Percentiles rank a stretch among this genome's conserved stretches.
Evolutionary conservation across 30 jellyfish, hydroid and myxozoan genomes (phyloP).

Genomic region (Hydra vulgaris): DNA sequence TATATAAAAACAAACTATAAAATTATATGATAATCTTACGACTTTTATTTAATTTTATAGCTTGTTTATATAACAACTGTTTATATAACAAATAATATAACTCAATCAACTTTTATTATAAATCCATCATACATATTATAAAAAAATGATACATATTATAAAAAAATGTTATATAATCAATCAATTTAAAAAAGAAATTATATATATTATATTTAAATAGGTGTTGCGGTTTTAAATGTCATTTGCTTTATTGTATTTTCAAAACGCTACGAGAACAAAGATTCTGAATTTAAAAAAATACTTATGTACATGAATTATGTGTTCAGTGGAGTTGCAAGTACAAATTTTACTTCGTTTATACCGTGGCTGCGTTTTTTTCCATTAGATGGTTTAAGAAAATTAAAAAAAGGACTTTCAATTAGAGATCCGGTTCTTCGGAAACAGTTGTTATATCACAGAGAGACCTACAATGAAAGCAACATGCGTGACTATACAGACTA

Average conservation of each 20-base stretch:
- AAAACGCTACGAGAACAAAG: conserved; percentile 48
- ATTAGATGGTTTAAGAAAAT: background rate
- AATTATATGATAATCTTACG: too few species aligned
- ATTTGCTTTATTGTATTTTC: conserved; percentile 61
- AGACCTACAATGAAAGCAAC: conserved; percentile 34
- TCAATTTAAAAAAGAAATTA: too few species aligned
- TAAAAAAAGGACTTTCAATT: conserved; percentile 2
- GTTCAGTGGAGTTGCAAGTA: conserved; percentile 50
- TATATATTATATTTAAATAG: conserved; percentile 16
- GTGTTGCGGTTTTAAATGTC: conserved; percentile 53
- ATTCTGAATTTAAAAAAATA: conserved; percentile 48
- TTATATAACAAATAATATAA: too few species aligned
- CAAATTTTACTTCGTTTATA: conserved; percentile 15
- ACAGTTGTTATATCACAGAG: conserved; percentile 40
- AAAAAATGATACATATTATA: too few species aligned
- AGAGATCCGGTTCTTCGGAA: conserved; percentile 21
- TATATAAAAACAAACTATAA: too few species aligned
- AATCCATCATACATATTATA: too few species aligned
- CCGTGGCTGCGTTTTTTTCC: conserved; percentile 61
- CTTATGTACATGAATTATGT: conserved; percentile 29
- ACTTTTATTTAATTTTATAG: too few species aligned
- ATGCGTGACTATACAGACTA: conserved; percentile 69
- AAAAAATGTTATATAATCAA: too few species aligned
- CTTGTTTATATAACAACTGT: too few species aligned
- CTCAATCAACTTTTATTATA: too few species aligned